Base-by-base conservation (phyloP, 2,888 invertebrate species). In the Drosophila phalerata region DNA sequence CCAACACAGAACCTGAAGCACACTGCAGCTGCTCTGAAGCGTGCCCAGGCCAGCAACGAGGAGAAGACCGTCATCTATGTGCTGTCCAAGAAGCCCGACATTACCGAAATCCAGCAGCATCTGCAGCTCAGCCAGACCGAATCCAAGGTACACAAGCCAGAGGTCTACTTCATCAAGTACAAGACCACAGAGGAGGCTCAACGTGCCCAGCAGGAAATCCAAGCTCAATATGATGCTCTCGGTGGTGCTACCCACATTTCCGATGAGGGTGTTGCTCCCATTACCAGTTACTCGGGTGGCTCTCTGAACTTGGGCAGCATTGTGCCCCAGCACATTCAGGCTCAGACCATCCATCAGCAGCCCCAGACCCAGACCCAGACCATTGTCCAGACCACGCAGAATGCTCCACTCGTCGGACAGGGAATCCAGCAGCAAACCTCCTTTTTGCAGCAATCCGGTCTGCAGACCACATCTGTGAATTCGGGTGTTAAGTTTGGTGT, bases 31-130 rank as follows among this genome's bases (percentile, higher is more conserved):
- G 86, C 90, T 0, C 71, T 92, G 37, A 89, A 88, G 58, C 87
- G 84, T 1, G 85, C 89, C 52, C 90, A 91, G 69, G 79, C 90
- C 34, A 74, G 85, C 49, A 91, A 90, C 37, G 92, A 93, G 81
- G 92, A 93, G 66, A 92, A 92, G 79, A 93, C 92, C 17, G 90
- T 93, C 58, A 92, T 93, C 66, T 93, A 93, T 70, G 92, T 93
- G 30, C 84, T 92, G 53, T 88, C 91, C 45, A 92, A 92, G 85
- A 92, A 92, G 73, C 86, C 91, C 48, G 92, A 92, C 22, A 68
- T 90, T 11, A 62, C 80, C 28, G 91, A 90, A 19, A 83, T 92
- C 53, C 91, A 92, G 56, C 95, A 96, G 73, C 97, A 97, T 5
- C 95, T 96, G 38, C 95, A 95, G 62, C 96, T 83, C 19, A 82